Evolutionary conservation across 2,113 vertebrate species (phyloP).

Genomic region (Falcunculus frontatus): DNA sequence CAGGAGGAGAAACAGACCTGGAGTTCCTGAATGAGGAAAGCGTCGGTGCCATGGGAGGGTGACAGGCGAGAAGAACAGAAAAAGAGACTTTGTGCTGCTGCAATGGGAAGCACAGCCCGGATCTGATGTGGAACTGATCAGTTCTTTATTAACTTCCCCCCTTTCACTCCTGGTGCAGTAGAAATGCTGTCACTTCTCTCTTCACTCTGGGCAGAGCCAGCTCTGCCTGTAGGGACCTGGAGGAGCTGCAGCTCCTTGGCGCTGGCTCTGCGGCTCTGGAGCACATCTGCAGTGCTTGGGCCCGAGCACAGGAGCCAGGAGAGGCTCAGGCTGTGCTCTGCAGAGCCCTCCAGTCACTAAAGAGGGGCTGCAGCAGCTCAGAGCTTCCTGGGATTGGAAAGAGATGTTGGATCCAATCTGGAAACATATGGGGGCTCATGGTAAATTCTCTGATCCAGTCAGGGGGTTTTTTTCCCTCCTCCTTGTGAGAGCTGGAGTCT

Average conservation of each 20-base stretch:
- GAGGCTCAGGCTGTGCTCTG: neutral
- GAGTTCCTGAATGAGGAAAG: neutral
- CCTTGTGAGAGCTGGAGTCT: neutral
- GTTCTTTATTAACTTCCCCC: neutral
- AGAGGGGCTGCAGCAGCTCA: neutral
- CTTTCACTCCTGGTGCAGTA: neutral
- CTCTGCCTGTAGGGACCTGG: neutral
- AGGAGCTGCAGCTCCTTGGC: neutral
- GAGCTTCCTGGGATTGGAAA: neutral
- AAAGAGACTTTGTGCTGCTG: neutral
- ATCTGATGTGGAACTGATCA: neutral
- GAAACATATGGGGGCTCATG: neutral
- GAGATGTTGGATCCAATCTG: neutral
- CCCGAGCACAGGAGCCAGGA: neutral
- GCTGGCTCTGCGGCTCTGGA: neutral
- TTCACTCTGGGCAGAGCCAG: neutral
- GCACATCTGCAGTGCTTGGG: neutral
- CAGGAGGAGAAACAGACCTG: neutral
- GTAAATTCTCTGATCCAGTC: neutral
- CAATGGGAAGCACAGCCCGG: accelerated
- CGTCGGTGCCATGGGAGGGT: neutral
- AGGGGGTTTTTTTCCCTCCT: neutral
- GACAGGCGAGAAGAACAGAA: neutral
- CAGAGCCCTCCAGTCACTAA: neutral
- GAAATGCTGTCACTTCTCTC: neutral